These are phyloP conservation scores for Thymelicus acteon DNA, from an alignment of 2,888 invertebrate genomes.

Conservation along the genomic window DNA sequence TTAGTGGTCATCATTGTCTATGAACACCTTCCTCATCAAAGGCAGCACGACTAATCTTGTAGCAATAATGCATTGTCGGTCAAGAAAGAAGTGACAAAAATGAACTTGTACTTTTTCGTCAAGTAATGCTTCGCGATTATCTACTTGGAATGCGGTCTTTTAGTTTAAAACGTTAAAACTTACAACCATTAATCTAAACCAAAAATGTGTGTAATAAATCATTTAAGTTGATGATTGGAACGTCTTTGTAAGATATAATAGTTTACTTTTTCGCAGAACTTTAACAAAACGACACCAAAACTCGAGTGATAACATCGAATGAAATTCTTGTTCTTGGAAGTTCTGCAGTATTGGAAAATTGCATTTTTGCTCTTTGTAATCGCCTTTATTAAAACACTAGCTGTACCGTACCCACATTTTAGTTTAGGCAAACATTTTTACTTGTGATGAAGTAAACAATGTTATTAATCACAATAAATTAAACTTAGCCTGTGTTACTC, in stretches of 20 bases:
- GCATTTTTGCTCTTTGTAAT: not conserved
- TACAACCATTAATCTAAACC: slow-evolving; percentile 3
- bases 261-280: not conserved
- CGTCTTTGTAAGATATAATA: not conserved
- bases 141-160: not conserved
- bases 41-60: no score
- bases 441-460: no score
- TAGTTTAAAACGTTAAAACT: not conserved
- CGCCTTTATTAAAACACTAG: not conserved
- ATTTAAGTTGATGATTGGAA: not conserved
- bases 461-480: no score
- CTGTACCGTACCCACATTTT: no score
- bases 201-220: slow-evolving; percentile 9
- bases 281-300: not conserved
- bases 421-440: no score
- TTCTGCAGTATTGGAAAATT: not conserved
- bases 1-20: no score
- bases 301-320: not conserved
- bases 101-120: no score
- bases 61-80: no score
- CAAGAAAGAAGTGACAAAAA: no score
- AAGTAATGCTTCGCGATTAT: no score
- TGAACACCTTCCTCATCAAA: no score
- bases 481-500: no score
- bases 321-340: slow-evolving; percentile 2